Percentiles rank a stretch among this genome's conserved stretches.
These are phyloP conservation scores for Drosophila pullipes DNA, from an alignment of 2,888 invertebrate species.

Conservation along the genomic window DNA sequence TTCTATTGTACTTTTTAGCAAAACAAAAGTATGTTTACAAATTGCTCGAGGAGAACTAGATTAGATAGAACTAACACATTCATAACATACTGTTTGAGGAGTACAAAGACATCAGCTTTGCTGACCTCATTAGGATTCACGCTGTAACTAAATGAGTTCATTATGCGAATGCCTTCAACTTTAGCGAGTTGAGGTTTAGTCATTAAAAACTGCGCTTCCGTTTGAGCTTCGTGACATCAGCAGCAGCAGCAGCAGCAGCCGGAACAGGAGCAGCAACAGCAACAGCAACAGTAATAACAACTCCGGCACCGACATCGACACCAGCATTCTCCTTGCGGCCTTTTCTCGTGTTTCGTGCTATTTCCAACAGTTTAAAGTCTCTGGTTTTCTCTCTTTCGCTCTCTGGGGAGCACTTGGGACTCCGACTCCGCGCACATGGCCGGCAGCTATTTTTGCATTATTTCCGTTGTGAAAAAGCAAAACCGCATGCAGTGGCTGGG, in stretches of 20 bases:
- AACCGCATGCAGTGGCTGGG: constrained; percentile 44
- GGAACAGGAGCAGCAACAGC: neutral
- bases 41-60: neutral
- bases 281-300: neutral
- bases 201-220: constrained; percentile 72
- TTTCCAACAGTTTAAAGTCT: constrained; percentile 55
- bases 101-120: constrained; percentile 27
- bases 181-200: constrained; percentile 74
- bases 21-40: neutral
- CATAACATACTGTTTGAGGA: constrained; percentile 4
- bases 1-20: neutral
- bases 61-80: neutral
- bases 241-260: neutral
- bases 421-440: constrained; percentile 56
- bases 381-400: constrained; percentile 25
- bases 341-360: constrained; percentile 38
- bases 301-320: constrained; percentile 21
- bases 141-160: constrained; percentile 66
- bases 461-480: constrained; percentile 64
- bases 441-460: constrained; percentile 81
- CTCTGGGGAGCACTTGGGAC: constrained; percentile 76
- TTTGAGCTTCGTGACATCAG: constrained; percentile 29
- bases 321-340: constrained; percentile 56
- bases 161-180: constrained; percentile 72
- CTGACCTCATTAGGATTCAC: constrained; percentile 50